Evolutionary conservation across 2,113 vertebrate species (phyloP), one percentile per base, ranked within the genome.

Genomic region (Trinectes maculatus): DNA sequence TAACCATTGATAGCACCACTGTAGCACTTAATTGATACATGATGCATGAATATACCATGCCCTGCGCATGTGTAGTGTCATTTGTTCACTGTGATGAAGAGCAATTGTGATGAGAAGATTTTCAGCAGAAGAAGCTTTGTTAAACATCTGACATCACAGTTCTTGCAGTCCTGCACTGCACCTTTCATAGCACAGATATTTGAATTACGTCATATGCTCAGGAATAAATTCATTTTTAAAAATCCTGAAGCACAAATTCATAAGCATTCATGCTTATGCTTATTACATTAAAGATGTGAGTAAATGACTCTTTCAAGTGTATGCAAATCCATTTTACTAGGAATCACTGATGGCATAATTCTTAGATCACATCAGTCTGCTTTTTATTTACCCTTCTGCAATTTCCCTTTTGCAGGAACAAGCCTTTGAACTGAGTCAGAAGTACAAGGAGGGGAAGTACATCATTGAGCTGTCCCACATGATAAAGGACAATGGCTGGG

Each of bases 371-470:
- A 29, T 10, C 29, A 40, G 18, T 33, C 5, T 18, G 3, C 13
- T 46, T 13, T 59, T 47, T 36, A 26, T 2, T 15, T 21, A 46
- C 43, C 1, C 1, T 28, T 22, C 3, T 24, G 6, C 2, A 1
- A 10, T 15, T 22, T 39, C 11, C 9, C 18, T 29, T 80, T 58
- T 88, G 7, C 25, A 99, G 97, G 97, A 99, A 90, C 98, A 99
- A 29, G 97, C 98, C 55, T 99, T 98, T 84, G 97, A 99, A 89
- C 94, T 97, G 92, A 98, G 97, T 92, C 97, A 99, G 93, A 99
- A 99, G 92, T 99, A 98, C 93, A 99, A 99, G 93, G 98, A 99
- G 93, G 98, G 97, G 85, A 99, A 98, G 92, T 99, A 95, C 92
- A 99, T 99, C 92, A 99, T 99, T 77, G 97, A 98, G 92, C 93